Evolutionary conservation across 37 sponge, comb jelly and placozoan genomes (phyloP).

Genomic region (Chondrilla cf. caribensis): DNA sequence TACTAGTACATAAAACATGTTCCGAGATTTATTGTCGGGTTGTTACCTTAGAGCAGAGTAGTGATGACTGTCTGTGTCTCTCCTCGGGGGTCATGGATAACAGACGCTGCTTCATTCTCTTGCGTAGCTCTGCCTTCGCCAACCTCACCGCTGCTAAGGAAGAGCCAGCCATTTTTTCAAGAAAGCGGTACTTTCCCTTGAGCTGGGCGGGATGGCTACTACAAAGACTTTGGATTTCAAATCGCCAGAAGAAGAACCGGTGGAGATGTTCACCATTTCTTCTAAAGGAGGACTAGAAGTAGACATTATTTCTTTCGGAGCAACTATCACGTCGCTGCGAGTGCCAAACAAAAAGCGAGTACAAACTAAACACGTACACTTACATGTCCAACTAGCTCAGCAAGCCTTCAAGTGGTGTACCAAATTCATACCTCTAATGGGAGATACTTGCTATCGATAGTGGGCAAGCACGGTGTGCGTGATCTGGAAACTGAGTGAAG

Average conservation of each 20-base stretch:
- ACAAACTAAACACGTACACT: too few relatives aligned
- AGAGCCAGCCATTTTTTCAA: not conserved
- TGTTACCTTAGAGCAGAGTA: too few relatives aligned
- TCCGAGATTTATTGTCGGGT: too few relatives aligned
- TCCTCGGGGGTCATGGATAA: slow-evolving; percentile 35
- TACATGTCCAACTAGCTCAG: not conserved
- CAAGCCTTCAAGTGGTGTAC: not conserved
- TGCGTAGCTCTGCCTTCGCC: slow-evolving; percentile 55
- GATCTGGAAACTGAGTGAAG: not conserved
- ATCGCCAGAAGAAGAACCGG: not conserved
- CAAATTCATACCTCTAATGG: not conserved
- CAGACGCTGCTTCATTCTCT: slow-evolving; percentile 37
- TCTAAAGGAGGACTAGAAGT: slow-evolving; percentile 30
- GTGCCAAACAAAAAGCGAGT: slow-evolving; percentile 23
- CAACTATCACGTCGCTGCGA: slow-evolving; percentile 43
- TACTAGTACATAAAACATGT: too few relatives aligned
- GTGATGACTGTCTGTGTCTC: not conserved
- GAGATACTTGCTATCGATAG: too few relatives aligned
- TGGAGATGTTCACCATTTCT: slow-evolving; percentile 16
- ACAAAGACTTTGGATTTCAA: not conserved
- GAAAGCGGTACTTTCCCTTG: not conserved
- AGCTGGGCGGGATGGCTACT: not conserved
- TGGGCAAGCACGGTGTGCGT: not conserved
- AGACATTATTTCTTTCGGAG: slow-evolving; percentile 41
- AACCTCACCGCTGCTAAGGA: slow-evolving; percentile 15